Evolutionary conservation across 2,797 vertebrate species (phyloP), one percentile per base, ranked within the genome.

Genomic region (Xiphophorus birchmanni): DNA sequence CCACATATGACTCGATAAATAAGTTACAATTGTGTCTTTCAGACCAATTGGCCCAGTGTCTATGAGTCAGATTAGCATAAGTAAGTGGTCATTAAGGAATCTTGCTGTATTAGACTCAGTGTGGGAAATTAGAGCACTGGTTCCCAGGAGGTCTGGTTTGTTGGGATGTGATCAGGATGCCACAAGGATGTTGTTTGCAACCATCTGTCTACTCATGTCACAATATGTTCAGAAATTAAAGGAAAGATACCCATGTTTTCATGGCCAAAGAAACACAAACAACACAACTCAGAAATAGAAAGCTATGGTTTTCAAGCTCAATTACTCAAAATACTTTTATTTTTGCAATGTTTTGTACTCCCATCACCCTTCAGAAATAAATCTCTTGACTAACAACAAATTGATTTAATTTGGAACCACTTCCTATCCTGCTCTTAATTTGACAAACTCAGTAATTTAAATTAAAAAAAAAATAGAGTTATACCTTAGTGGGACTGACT

Each of bases 171-270:
- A 92, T 91, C 89, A 90, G 84, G 82, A 87, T 6, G 79, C 88
- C 81, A 84, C 48, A 75, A 93, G 89, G 87, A 91, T 90, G 89
- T 72, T 82, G 86, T 90, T 87, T 82, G 80, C 74, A 47, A 79
- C 93, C 94, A 94, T 94, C 92, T 94, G 94, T 83, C 81, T 74
- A 63, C 52, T 86, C 77, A 78, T 80, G 77, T 84, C 85, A 81
- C 85, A 91, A 84, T 86, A 90, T 93, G 86, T 84, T 90, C 45
- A 73, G 56, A 86, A 87, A 79, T 79, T 5, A 71, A n/a, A 71
- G 42, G 47, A 56, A 87, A 69, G 76, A 71, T 77, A 87, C 74
- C 63, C 21, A 42, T 35, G 44, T 48, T 72, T 54, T 78, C 17
- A 37, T 18, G 12, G 71, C 67, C 81, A 71, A 76, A 77, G 15